phyloP scores from a whole-genome alignment of 2,113 vertebrate genomes.

The Telmatochromis brachygnathus region DNA sequence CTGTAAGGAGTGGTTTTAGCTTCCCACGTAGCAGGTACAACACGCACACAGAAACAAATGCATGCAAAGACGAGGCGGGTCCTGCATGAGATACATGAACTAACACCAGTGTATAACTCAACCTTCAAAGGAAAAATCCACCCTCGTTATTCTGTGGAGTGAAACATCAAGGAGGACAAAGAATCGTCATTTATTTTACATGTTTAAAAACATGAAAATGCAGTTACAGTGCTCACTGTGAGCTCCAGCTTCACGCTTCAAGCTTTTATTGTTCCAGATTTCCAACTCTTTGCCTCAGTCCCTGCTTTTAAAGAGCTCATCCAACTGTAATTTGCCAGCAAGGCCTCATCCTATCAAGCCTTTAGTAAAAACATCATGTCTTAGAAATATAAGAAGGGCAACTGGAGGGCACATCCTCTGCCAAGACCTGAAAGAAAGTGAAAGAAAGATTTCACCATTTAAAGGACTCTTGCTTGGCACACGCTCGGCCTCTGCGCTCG shows the following conservation, averaged over 20 bases:
- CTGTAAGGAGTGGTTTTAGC: not conserved
- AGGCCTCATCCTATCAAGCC: not conserved
- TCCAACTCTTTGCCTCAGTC: not conserved
- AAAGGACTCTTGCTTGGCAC: not conserved
- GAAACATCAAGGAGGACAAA: not conserved
- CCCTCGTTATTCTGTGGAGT: not conserved
- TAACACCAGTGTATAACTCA: not conserved
- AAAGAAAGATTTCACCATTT: not conserved
- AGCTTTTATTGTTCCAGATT: not conserved
- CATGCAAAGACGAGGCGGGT: not conserved
- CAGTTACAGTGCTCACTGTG: not conserved
- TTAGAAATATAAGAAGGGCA: not conserved
- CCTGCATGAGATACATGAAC: not conserved
- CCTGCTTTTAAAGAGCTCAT: not conserved
- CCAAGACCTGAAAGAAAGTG: not conserved
- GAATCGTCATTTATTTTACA: not conserved
- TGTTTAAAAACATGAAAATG: not conserved
- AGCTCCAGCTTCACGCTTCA: not conserved
- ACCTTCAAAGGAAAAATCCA: constrained; percentile 27
- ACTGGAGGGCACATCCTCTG: not conserved
- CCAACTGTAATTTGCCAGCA: not conserved
- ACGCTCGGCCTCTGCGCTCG: not conserved
- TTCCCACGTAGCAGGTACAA: not conserved
- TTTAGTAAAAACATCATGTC: not conserved
- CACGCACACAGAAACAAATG: not conserved